Evolutionary conservation across 2,888 invertebrate genomes (phyloP).

Genomic region (Leptothorax acervorum): DNA sequence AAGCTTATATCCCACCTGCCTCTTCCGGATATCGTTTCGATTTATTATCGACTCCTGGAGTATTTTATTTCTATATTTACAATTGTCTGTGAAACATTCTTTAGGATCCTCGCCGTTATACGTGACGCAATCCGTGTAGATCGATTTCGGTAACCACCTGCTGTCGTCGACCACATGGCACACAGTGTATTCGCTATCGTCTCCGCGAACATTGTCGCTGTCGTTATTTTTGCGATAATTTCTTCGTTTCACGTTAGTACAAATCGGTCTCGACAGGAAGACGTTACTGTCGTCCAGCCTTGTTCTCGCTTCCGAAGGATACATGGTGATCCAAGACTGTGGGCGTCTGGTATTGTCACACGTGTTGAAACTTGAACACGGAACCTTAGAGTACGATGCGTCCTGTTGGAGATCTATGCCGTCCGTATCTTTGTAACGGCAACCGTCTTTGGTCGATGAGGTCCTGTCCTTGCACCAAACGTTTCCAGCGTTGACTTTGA

Average conservation of each 20-base stretch:
- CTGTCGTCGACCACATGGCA: constrained; percentile 15
- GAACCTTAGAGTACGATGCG: constrained; percentile 26
- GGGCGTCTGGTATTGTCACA: constrained; percentile 26
- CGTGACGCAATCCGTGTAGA: neutral
- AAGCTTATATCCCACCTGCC: neutral
- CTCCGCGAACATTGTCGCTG: neutral
- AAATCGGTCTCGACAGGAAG: constrained; percentile 43
- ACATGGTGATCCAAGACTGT: constrained; percentile 40
- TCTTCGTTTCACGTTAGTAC: neutral
- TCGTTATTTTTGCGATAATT: neutral
- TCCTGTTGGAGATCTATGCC: neutral
- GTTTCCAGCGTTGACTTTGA: neutral
- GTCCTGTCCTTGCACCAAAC: neutral
- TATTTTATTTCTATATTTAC: constrained; percentile 45
- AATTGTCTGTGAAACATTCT: neutral
- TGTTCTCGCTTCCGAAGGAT: constrained; percentile 22
- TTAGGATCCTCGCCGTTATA: neutral
- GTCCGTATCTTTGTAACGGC: constrained; percentile 34
- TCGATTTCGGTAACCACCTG: constrained; percentile 35
- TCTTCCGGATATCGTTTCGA: neutral
- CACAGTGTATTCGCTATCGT: neutral
- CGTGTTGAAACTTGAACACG: constrained; percentile 37
- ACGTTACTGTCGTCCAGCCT: constrained; percentile 7
- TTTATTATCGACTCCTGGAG: neutral
- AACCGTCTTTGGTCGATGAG: constrained; percentile 51